Evolutionary conservation across 2,113 vertebrate genomes (phyloP), one percentile per base, ranked within the genome.

Genomic region (Noctilio leporinus): DNA sequence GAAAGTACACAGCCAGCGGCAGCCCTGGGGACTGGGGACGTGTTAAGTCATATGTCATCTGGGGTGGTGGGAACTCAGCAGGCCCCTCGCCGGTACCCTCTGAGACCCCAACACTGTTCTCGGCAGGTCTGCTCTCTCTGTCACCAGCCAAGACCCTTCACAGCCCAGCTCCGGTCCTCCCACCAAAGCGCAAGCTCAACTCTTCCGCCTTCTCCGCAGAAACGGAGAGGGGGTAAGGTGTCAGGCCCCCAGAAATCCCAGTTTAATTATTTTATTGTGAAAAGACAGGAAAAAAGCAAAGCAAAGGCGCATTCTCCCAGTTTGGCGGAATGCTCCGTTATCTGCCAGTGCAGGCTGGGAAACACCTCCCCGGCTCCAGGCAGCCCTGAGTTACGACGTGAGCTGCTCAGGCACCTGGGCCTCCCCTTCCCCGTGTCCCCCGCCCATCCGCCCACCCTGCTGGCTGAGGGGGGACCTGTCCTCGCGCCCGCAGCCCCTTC

Each of bases 331-430:
- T 95, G 97, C 97, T 97, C 94, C 96, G 96, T 92, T 97, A 97
- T 92, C 97, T 97, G 96, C 97, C 96, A 93, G 38, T 62, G 89
- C 30, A 0, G 84, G 70, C 96, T 64, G 95, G 75, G 97, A 96
- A 97, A 96, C 90, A 86, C 96, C 95, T 96, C 97, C 3, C 91
- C 22, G 47, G 55, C 96, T 94, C 57, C 1, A 93, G 89, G 95
- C 73, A 67, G 97, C 64, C 59, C 96, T 98, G 98, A 98, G 89
- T 98, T 98, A 98, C 96, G 53, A 96, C 3, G 96, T 97, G 98
- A 98, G 97, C 96, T 1, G 69, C 92, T 91, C 15, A 53, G 88
- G 88, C 55, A 87, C 93, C 91, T 75, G 87, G 0, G 5, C n/a
- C 11, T 17, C 47, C 49, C 51, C 67, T n/a, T 43, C 33, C 59